phyloP scores from a whole-genome alignment of 2,113 vertebrate species.

The Chamaea fasciata region DNA sequence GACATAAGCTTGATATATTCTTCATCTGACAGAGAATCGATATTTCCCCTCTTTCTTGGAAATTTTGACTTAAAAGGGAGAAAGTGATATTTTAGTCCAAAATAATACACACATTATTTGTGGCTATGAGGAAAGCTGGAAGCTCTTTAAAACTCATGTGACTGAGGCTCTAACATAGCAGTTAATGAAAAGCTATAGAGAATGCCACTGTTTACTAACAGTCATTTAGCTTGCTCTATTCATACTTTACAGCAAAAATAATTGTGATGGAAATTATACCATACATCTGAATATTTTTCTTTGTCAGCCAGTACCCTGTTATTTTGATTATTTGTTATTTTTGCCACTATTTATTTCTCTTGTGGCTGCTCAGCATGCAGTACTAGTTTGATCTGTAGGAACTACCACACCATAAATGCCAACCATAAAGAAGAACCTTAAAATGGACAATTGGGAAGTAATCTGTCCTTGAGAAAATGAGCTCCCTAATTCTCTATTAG shows the following conservation, averaged over 20 bases:
- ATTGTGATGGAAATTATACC: not conserved
- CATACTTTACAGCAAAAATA: not conserved
- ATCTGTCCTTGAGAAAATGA: conserved; percentile 48
- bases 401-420: not conserved
- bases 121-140: not conserved
- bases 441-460: conserved; percentile 35
- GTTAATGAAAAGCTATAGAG: not conserved
- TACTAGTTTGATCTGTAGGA: not conserved
- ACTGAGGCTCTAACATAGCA: not conserved
- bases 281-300: not conserved
- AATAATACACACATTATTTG: not conserved
- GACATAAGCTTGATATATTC: not conserved
- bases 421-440: conserved; percentile 19
- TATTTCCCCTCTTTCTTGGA: not conserved
- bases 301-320: not conserved
- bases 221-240: not conserved
- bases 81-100: not conserved
- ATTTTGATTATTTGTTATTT: conserved; percentile 3
- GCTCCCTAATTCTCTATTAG: conserved; percentile 1
- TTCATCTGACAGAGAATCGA: not conserved
- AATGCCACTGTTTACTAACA: not conserved
- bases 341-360: not conserved
- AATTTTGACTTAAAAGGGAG: not conserved
- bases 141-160: not conserved
- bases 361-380: not conserved